Evolutionary conservation across 2,797 vertebrate species (phyloP).

Genomic region (Alosa sapidissima): DNA sequence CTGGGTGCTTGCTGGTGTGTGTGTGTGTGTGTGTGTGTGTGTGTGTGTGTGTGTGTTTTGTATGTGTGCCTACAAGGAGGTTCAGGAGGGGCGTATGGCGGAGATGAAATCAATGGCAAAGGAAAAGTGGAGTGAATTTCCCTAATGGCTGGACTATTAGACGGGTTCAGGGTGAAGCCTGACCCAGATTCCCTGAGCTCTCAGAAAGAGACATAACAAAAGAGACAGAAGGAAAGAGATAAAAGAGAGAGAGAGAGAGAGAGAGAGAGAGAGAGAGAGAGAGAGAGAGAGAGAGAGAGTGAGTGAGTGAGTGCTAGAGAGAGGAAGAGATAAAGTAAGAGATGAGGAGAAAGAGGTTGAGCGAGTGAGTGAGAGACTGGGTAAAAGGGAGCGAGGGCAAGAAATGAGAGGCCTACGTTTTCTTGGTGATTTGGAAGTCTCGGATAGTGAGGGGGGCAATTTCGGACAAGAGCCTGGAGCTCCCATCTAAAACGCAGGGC

Average conservation of each 20-base stretch:
- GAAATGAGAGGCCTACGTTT: not conserved
- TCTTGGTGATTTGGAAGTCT: not conserved
- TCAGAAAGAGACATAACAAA: not conserved
- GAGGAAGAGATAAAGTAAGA: not conserved
- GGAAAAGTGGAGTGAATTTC: slow-evolving; percentile 75
- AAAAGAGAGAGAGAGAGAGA: slow-evolving; percentile 19
- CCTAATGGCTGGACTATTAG: slow-evolving; percentile 81
- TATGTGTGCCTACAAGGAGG: slow-evolving; percentile 55
- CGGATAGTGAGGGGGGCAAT: not conserved
- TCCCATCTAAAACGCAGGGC: not conserved
- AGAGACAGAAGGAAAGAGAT: slow-evolving; percentile 7
- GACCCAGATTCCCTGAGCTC: slow-evolving; percentile 69
- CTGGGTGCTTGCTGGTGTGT: slow-evolving; percentile 44
- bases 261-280: not conserved
- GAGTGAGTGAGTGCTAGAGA: slow-evolving; percentile 5
- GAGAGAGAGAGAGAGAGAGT: slow-evolving; percentile 16
- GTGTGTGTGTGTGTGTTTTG: not conserved
- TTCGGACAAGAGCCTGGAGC: slow-evolving; percentile 8
- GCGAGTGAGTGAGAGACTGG: not conserved
- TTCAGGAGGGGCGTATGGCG: slow-evolving; percentile 66
- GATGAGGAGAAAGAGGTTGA: not conserved
- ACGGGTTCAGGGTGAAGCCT: slow-evolving; percentile 73
- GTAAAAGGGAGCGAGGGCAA: not conserved
- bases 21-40: not conserved
- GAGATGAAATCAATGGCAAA: slow-evolving; percentile 79